Evolutionary conservation across 1,140 invertebrate species (phyloP).

Genomic region (Diachasmimorpha longicaudata): DNA sequence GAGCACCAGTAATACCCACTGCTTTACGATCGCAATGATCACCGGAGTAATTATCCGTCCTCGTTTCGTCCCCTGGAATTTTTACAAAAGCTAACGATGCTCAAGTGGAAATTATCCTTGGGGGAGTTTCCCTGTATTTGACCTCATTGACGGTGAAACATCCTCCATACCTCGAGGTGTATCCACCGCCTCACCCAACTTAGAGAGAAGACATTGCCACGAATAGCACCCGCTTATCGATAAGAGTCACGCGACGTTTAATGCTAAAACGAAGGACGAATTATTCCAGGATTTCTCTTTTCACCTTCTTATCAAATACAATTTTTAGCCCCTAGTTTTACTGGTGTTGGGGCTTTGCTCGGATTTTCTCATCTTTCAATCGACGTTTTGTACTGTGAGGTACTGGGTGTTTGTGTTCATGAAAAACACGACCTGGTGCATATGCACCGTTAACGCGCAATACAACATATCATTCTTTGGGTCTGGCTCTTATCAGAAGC

Average conservation of each 20-base stretch:
- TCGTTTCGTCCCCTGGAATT: background rate
- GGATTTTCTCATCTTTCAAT: conserved; percentile 4
- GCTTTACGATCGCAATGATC: background rate
- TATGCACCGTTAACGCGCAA: conserved; percentile 25
- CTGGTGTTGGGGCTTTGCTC: background rate
- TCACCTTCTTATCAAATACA: conserved; percentile 26
- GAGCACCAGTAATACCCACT: background rate
- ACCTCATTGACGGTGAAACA: background rate
- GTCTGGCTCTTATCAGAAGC: background rate
- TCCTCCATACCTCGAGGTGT: background rate
- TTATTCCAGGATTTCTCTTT: conserved; percentile 34
- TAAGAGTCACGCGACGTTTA: conserved; percentile 33
- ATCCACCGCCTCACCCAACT: background rate
- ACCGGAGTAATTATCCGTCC: background rate
- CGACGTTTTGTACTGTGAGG: background rate
- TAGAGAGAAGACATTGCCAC: background rate
- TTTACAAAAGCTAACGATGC: background rate
- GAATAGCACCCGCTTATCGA: conserved; percentile 22
- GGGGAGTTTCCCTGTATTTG: background rate
- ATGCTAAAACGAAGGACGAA: conserved; percentile 25
- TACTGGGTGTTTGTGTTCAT: background rate
- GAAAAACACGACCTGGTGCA: conserved; percentile 15
- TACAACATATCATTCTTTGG: conserved; percentile 22
- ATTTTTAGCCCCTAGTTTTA: background rate
- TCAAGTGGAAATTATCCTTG: conserved; percentile 4